Percentiles rank a stretch among this genome's conserved stretches.
Evolutionary conservation across 1,140 invertebrate genomes (phyloP).

Genomic region (Mya arenaria): DNA sequence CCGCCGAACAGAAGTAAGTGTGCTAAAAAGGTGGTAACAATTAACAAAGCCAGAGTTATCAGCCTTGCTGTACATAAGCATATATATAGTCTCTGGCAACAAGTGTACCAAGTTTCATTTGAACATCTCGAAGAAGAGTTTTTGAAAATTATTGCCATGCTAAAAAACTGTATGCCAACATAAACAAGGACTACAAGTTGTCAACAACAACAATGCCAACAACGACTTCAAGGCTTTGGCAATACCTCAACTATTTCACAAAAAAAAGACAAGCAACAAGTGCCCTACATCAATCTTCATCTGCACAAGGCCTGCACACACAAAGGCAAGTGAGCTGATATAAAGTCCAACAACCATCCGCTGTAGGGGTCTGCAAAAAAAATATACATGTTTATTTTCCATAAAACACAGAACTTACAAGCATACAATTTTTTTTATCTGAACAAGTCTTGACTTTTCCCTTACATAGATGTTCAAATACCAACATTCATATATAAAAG

Average conservation of each 20-base stretch:
- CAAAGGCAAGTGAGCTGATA: constrained; percentile 91
- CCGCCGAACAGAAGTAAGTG: no score
- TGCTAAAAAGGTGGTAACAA: no score
- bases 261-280: no score
- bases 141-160: neutral
- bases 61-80: no score
- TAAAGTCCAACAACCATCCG: constrained; percentile 91
- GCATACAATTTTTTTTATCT: no score
- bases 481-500: no score
- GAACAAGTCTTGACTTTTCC: no score
- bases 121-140: neutral
- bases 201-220: neutral
- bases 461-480: no score
- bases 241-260: neutral
- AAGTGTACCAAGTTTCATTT: neutral
- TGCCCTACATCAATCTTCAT: constrained; percentile 86
- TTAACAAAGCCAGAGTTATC: no score
- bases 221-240: neutral
- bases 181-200: neutral
- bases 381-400: no score
- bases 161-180: neutral
- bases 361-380: constrained; percentile 85
- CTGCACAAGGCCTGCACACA: constrained; percentile 93
- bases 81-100: no score
- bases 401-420: no score